These are phyloP conservation scores for Drosophila barbarae DNA, from an alignment of 2,888 invertebrate species.

Conservation along the genomic window DNA sequence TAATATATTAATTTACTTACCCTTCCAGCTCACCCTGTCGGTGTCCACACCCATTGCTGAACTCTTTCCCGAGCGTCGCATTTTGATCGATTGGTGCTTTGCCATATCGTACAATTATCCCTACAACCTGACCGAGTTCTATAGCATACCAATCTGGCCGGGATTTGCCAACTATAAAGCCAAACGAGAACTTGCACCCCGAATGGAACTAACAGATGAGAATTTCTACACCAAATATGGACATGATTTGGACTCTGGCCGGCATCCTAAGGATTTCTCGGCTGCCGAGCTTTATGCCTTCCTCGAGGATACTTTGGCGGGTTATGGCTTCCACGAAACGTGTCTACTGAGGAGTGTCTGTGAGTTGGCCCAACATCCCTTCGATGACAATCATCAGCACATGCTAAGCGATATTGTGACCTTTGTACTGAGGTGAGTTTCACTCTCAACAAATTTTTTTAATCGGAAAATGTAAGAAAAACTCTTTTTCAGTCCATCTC, in stretches of 20 bases:
- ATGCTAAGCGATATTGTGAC: conserved; percentile 85
- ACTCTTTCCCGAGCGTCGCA: conserved; percentile 73
- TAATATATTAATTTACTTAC: background rate
- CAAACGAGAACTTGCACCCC: conserved; percentile 37
- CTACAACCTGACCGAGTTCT: conserved; percentile 67
- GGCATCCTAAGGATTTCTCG: conserved; percentile 77
- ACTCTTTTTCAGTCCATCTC: conserved; percentile 79
- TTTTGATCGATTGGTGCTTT: conserved; percentile 79
- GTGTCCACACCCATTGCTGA: conserved; percentile 76
- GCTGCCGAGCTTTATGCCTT: conserved; percentile 78
- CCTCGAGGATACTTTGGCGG: conserved; percentile 71
- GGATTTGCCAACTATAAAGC: conserved; percentile 62
- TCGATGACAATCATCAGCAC: conserved; percentile 81
- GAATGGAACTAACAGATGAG: conserved; percentile 13
- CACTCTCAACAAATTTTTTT: too few relatives aligned
- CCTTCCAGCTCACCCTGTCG: conserved; percentile 71
- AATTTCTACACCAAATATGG: conserved; percentile 59
- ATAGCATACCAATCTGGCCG: conserved; percentile 78
- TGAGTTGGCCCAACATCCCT: conserved; percentile 84
- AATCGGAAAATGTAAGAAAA: background rate
- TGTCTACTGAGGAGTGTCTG: conserved; percentile 86
- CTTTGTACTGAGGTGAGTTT: conserved; percentile 84
- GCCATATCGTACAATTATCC: conserved; percentile 77
- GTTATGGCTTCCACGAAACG: conserved; percentile 82
- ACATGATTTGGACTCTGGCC: conserved; percentile 29